phyloP scores from a whole-genome alignment of 2,797 vertebrate genomes.

The Prunella strophiata region DNA sequence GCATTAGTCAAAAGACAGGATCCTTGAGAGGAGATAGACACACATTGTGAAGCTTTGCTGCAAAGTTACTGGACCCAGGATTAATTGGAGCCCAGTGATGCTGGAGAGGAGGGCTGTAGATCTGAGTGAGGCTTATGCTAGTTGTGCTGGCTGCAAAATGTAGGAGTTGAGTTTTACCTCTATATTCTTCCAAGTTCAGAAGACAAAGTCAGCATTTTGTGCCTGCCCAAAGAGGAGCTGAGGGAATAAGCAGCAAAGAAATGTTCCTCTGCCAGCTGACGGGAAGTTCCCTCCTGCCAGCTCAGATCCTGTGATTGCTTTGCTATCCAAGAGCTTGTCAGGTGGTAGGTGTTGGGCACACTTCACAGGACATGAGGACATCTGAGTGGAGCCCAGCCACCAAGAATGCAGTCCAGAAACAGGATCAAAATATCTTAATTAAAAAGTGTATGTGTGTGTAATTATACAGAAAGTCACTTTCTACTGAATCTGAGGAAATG shows the following conservation, averaged over 20 bases:
- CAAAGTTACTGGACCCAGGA: background rate
- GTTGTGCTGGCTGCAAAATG: conserved; percentile 14
- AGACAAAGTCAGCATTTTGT: conserved; percentile 56
- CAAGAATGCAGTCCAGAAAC: background rate
- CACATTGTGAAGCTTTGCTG: background rate
- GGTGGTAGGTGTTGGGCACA: background rate
- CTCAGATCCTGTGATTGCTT: conserved; percentile 16
- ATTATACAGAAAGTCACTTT: background rate
- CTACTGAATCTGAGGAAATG: background rate
- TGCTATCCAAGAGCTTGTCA: conserved; percentile 47
- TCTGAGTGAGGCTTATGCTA: background rate
- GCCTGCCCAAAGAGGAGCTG: background rate
- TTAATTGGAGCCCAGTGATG: background rate
- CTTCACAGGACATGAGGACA: background rate
- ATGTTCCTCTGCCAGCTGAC: background rate
- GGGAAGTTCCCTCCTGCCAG: conserved; percentile 5
- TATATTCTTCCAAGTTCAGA: conserved; percentile 22
- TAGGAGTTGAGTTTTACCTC: conserved; percentile 5
- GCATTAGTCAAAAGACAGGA: background rate
- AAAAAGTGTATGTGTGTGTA: background rate
- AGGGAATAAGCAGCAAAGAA: conserved; percentile 23
- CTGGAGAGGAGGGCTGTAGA: background rate
- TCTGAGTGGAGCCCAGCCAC: background rate
- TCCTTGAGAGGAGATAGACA: background rate
- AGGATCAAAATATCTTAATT: conserved; percentile 1